Conservation (phyloP, 2,113 vertebrate genomes). For the Heptranchias perlo region DNA sequence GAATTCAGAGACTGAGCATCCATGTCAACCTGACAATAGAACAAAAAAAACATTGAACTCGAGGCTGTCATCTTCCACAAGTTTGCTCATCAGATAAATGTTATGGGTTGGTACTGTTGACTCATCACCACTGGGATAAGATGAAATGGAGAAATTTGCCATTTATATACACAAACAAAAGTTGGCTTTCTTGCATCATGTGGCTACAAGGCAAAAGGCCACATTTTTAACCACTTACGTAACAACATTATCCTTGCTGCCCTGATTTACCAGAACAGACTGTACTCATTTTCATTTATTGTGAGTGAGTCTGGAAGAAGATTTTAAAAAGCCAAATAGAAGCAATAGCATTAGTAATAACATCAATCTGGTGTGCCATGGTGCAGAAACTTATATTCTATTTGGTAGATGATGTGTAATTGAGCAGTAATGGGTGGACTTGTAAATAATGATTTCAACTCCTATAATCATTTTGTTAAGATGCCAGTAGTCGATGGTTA, state of each 20-base stretch:
- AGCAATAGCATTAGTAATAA: background rate
- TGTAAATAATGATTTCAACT: no score
- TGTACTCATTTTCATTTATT: background rate
- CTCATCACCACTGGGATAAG: background rate
- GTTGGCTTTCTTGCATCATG: background rate
- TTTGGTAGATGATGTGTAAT: no score
- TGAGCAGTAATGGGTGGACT: no score
- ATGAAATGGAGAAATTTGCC: background rate
- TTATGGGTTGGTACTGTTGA: background rate
- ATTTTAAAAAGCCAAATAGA: background rate
- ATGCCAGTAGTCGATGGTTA: no score
- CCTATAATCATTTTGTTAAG: no score
- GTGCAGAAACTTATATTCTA: no score
- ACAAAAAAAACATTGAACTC: background rate
- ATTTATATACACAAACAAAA: background rate
- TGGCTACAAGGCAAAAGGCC: background rate
- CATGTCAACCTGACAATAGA: slow-evolving; percentile 63
- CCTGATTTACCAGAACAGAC: background rate
- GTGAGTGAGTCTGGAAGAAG: background rate
- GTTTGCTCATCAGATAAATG: background rate
- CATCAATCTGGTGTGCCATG: no score
- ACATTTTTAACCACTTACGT: background rate
- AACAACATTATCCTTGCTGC: background rate
- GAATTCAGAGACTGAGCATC: slow-evolving; percentile 71
- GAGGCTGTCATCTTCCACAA: background rate